A percentile compares a stretch with the other conserved stretches of the same genome.
Evolutionary conservation across 2,113 vertebrate species (phyloP).

Genomic region (Pseudolaguvia tuberculata): DNA sequence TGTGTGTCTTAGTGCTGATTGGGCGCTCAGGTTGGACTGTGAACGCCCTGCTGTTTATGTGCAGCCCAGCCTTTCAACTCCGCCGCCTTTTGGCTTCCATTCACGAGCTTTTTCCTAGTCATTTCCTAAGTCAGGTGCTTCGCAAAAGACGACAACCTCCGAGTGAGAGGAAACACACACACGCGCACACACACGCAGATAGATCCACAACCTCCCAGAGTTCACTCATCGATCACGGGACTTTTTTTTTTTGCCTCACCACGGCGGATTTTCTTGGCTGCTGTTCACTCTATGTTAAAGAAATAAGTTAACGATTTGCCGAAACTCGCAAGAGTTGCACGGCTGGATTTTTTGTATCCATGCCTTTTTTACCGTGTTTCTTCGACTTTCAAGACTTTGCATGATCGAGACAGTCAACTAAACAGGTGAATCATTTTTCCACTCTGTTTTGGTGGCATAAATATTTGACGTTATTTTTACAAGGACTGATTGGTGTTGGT

Average conservation of each 20-base stretch:
- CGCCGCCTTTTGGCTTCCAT: slow-evolving; percentile 80
- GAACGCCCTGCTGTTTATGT: slow-evolving; percentile 75
- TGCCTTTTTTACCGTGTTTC: slow-evolving; percentile 43
- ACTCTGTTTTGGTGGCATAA: slow-evolving; percentile 36
- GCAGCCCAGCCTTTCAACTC: slow-evolving; percentile 93
- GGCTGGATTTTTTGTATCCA: slow-evolving; percentile 58
- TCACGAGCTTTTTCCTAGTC: slow-evolving; percentile 74
- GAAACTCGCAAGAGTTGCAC: slow-evolving; percentile 52
- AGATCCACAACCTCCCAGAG: slow-evolving; percentile 12
- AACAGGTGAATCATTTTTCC: slow-evolving; percentile 66
- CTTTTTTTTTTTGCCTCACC: slow-evolving; percentile 60
- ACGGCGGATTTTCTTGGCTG: slow-evolving; percentile 66
- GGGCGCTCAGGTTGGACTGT: slow-evolving; percentile 82
- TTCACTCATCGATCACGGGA: slow-evolving; percentile 59
- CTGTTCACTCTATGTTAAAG: slow-evolving; percentile 52
- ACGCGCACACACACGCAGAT: slow-evolving; percentile 35
- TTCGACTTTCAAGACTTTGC: slow-evolving; percentile 64
- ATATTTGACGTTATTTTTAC: slow-evolving; percentile 50
- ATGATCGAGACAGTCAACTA: slow-evolving; percentile 74
- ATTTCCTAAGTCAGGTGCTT: slow-evolving; percentile 82
- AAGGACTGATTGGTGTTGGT: slow-evolving; percentile 38
- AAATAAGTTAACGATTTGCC: slow-evolving; percentile 51
- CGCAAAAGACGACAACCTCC: slow-evolving; percentile 66
- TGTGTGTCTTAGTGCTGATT: slow-evolving; percentile 77
- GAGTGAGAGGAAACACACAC: slow-evolving; percentile 52